These are phyloP conservation scores for Cathartes aura DNA, from an alignment of 2,113 vertebrate genomes.

Conservation along the genomic window DNA sequence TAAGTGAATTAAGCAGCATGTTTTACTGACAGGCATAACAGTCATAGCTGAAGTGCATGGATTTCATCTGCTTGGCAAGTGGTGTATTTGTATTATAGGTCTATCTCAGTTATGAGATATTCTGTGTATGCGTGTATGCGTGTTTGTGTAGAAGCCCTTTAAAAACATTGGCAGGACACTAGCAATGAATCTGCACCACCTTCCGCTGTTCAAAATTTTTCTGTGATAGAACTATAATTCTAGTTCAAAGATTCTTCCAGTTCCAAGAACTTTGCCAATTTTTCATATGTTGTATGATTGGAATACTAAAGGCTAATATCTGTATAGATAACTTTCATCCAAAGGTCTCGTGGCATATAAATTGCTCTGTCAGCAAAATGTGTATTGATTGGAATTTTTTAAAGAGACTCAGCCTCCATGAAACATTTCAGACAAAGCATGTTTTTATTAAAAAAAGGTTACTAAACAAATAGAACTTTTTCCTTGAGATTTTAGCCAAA, in stretches of 20 bases:
- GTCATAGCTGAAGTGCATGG: neutral
- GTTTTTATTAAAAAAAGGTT: neutral
- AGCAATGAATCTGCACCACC: neutral
- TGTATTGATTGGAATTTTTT: neutral
- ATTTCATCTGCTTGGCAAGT: neutral
- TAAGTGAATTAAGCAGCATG: neutral
- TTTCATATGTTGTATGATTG: neutral
- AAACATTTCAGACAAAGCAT: neutral
- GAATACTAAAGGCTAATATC: neutral
- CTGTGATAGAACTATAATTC: neutral
- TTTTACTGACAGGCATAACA: neutral
- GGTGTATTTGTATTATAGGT: neutral
- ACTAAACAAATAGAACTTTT: neutral
- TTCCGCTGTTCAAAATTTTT: neutral
- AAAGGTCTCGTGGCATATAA: neutral
- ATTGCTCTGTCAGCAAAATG: neutral
- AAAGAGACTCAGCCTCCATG: neutral
- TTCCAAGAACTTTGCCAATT: neutral
- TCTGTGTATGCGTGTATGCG: rapidly evolving
- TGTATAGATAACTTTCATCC: neutral
- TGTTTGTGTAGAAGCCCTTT: neutral
- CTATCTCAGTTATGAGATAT: neutral
- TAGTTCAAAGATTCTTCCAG: neutral
- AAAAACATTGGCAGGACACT: neutral
- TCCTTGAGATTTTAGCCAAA: neutral